A percentile compares a stretch with the other conserved stretches of the same genome.
These are phyloP conservation scores for Arenicola marina DNA, from an alignment of 2,888 invertebrate genomes.

Conservation along the genomic window DNA sequence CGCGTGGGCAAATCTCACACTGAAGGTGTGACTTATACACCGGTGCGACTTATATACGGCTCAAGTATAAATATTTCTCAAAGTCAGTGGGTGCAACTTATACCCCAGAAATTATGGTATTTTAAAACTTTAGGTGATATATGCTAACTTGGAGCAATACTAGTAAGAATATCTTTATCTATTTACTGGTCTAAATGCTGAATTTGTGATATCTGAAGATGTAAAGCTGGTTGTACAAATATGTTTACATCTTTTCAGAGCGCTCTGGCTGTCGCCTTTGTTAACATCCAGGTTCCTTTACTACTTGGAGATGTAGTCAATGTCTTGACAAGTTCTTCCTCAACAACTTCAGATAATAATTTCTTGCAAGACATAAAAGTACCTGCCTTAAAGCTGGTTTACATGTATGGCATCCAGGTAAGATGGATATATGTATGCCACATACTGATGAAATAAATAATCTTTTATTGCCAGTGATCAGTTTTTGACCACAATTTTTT, in stretches of 20 bases:
- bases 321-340: conserved; percentile 67
- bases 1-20: no score
- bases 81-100: background rate
- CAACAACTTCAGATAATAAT: conserved; percentile 18
- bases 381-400: conserved; percentile 72
- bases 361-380: conserved; percentile 60
- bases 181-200: conserved; percentile 65
- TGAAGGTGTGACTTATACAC: no score
- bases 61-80: no score
- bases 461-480: background rate
- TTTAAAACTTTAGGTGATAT: conserved; percentile 1
- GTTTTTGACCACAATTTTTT: background rate
- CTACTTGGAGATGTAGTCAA: conserved; percentile 83
- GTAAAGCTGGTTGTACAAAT: background rate
- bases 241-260: conserved; percentile 69
- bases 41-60: no score
- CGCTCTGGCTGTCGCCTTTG: conserved; percentile 81
- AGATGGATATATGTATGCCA: background rate
- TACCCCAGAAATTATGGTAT: no score
- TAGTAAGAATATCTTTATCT: conserved; percentile 14
- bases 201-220: background rate
- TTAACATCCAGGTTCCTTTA: conserved; percentile 88
- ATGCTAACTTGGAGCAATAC: conserved; percentile 6
- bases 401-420: conserved; percentile 78
- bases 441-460: background rate